Evolutionary conservation across 2,797 vertebrate species (phyloP), one percentile per base, ranked within the genome.

Genomic region (Emys orbicularis): DNA sequence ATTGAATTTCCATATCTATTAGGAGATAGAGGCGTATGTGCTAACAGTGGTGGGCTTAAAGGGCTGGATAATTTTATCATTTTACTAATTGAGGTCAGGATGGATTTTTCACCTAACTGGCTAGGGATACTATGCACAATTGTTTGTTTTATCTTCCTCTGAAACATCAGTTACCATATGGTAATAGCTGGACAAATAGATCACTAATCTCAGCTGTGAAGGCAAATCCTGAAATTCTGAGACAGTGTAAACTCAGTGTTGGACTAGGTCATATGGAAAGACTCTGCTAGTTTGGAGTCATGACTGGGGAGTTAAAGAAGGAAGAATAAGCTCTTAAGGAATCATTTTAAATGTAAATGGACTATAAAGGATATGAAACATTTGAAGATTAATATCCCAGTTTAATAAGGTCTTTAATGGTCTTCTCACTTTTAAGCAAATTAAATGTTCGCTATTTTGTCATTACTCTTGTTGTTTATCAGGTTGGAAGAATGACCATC

Each of bases 221-320:
- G 37, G 11, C 61, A 91, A 25, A 2, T 81, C 59, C 19, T 77
- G 61, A 82, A 86, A 21, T 86, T 89, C 53, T 77, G 29, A 34
- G 27, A 5, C 12, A 1, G 29, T 72, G 23, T 29, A 76, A 83
- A 79, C 54, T 54, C 54, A 54, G 41, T 15, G 0, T 15, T 79
- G 5, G 34, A 50, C 4, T 47, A 57, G 9, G 2, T 52, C 79
- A 81, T 3, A 29, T 53, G 5, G 6, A 1, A 94, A 59, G 1
- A 47, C n/a, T 8, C 5, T 2, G 1, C 1, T 6, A 1, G 31
- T 76, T 86, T 65, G 8, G 6, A 89, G 90, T 80, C 1, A 0
- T 41, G 52, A 29, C 19, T 81, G 2, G 2, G 0, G 15, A 83
- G 13, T 12, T 5, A 94, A 94, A 81, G 25, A 31, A 86, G 29